These are phyloP conservation scores for Notodonta dromedarius DNA, from an alignment of 2,888 invertebrate species.

Conservation along the genomic window DNA sequence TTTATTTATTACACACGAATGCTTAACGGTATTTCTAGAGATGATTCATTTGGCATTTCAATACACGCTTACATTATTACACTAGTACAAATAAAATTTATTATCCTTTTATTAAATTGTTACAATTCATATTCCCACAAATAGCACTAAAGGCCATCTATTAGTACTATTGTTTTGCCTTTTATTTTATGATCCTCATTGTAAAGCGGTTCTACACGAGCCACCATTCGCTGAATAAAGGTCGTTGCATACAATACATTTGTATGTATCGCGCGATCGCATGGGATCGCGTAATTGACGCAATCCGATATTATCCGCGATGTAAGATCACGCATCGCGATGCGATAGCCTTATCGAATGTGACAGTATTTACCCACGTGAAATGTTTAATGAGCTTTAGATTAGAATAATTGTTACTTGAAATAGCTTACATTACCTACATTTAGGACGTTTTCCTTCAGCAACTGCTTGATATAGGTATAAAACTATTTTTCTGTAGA, in stretches of 20 bases:
- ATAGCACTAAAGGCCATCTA: slow-evolving; percentile 20
- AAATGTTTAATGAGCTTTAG: slow-evolving; percentile 68
- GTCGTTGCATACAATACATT: slow-evolving; percentile 73
- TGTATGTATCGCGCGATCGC: slow-evolving; percentile 78
- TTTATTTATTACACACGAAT: slow-evolving; percentile 35
- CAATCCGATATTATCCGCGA: slow-evolving; percentile 77
- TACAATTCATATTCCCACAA: slow-evolving; percentile 14
- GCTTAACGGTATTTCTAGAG: slow-evolving; percentile 20
- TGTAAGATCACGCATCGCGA: slow-evolving; percentile 73
- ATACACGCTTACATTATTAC: slow-evolving; percentile 12
- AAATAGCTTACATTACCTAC: slow-evolving; percentile 11
- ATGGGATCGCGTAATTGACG: slow-evolving; percentile 80
- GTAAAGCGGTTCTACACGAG: slow-evolving; percentile 29
- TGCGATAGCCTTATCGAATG: slow-evolving; percentile 74
- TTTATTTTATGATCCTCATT: slow-evolving; percentile 34
- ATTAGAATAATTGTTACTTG: slow-evolving; percentile 70
- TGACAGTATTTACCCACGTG: slow-evolving; percentile 70
- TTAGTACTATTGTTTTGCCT: slow-evolving; percentile 21
- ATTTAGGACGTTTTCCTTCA: neutral
- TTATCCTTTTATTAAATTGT: neutral
- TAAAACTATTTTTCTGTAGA: neutral
- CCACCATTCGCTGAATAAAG: slow-evolving; percentile 54
- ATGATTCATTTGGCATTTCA: slow-evolving; percentile 27
- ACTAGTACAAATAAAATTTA: neutral
- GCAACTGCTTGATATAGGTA: neutral